Base-by-base conservation (phyloP, 1,140 invertebrate species). In the Microplitis mediator region DNA sequence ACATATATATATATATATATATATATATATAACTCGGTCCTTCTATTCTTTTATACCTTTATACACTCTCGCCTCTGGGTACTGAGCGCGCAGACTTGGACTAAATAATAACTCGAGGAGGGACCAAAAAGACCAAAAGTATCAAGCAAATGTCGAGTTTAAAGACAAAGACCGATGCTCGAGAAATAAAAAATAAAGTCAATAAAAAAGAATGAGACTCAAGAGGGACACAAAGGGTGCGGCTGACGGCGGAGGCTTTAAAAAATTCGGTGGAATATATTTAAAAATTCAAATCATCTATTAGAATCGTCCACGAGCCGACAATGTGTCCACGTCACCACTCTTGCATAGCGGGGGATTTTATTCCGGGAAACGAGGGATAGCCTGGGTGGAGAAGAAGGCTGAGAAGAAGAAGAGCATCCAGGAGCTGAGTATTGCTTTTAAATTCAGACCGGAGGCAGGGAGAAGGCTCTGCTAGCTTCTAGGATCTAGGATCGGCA, bases 271-370 rank as follows among this genome's bases (percentile, higher is more conserved):
- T 45, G 11, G 79, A 80, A 84, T 82, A 78, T 85, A 85, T 85
- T 85, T 77, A 77, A 84, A 84, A 83, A 85, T 85, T 84, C 79
- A 83, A 83, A 84, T 85, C 82, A 76, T 84, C 80, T 83, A 83
- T 83, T 82, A 84, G 80, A 85, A 82, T 64, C 74, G 76, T 73
- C 77, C 35, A 35, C 64, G 64, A 51, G 16, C 77, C 78, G 78
- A 81, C 76, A 75, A 76, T 74, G 77, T 80, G 74, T 77, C 77
- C 77, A 63, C 71, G 72, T 79, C 75, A 76, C 76, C 23, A 23
- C 23, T 23, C 23, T 23, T 76, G 81, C 56, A 69, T 70, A 69
- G 63, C 56, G 54, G 39, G 39, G 35, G 45, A 23, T 23, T 51
- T 67, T 34, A 65, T 69, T 74, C 67, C 54, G 54, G 69, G 39